Evolutionary conservation across 2,113 vertebrate species (phyloP).

Genomic region (Microcebus murinus): DNA sequence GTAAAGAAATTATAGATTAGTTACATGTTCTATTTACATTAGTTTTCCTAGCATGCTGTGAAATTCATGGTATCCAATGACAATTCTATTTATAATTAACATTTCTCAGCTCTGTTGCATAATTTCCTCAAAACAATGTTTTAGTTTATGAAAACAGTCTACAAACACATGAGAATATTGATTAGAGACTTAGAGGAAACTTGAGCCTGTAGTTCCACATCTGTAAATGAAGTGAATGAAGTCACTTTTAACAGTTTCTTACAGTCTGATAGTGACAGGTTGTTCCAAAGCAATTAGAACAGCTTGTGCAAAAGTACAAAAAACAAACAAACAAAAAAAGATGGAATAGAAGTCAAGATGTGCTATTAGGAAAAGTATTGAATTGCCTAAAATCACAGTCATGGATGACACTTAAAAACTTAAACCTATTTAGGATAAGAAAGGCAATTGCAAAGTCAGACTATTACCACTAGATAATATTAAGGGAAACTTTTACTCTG

Average conservation of each 20-base stretch:
- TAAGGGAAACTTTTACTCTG: neutral
- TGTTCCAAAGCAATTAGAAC: neutral
- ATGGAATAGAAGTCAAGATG: neutral
- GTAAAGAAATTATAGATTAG: neutral
- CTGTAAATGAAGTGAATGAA: neutral
- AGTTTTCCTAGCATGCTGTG: neutral
- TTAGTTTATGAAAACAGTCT: constrained; percentile 33
- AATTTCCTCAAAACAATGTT: constrained; percentile 48
- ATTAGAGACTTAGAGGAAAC: neutral
- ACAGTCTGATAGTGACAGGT: neutral
- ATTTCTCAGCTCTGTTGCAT: neutral
- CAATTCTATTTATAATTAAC: constrained; percentile 31
- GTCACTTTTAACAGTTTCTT: neutral
- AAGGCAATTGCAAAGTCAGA: neutral
- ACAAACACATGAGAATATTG: neutral
- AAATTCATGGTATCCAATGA: constrained; percentile 31
- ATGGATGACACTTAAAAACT: neutral
- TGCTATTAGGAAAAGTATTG: neutral
- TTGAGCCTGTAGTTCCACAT: neutral
- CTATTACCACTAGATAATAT: neutral
- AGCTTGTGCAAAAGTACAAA: neutral
- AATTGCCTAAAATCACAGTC: neutral
- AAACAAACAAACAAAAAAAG: neutral
- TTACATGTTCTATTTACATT: neutral
- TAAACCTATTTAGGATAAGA: neutral